Evolutionary conservation across 2,888 invertebrate species (phyloP), one percentile per base, ranked within the genome.

Genomic region (Halictus quadricinctus): DNA sequence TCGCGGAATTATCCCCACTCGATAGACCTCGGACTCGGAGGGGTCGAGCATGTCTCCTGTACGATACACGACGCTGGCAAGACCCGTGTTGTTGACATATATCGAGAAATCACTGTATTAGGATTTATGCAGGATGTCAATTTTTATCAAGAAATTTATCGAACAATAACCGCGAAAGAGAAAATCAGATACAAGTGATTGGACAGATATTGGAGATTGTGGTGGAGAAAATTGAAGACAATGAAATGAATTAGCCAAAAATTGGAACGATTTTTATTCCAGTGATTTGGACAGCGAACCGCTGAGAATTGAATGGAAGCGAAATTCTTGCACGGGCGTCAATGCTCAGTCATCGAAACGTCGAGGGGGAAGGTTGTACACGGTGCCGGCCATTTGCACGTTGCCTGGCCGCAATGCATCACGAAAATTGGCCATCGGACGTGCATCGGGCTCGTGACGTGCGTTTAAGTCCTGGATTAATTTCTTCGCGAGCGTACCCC

Each of bases 401-500:
- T 29, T 79, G 58, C 46, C 66, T 43, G 66, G 10, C n/a, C 66
- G 84, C 84, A 84, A 84, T 85, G 76, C 84, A 84, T 84, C 84
- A 84, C 48, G 84, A 76, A 84, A 84, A 85, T 85, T 85, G 84
- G 69, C 79, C 76, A 69, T 72, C 73, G 60, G 83, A 66, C 84
- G 54, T 58, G 81, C 41, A 46, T 50, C 72, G 72, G 21, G 10
- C 88, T 72, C 80, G 79, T 88, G 88, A 88, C 88, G 87, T 60
- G 74, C 84, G 88, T 81, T 74, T 82, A 89, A 88, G 88, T 88
- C 80, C 79, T 79, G 89, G 87, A 89, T 89, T 89, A 89, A 89
- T 89, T 83, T 89, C 86, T 89, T 87, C 88, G 82, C 70, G 54
- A 54, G 76, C 29, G 29, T 25, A 74, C 72, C 73, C 43, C 36